A percentile compares a stretch with the other conserved stretches of the same genome.
phyloP scores from a whole-genome alignment of 2,113 vertebrate species.

The Myotis lucifugus region DNA sequence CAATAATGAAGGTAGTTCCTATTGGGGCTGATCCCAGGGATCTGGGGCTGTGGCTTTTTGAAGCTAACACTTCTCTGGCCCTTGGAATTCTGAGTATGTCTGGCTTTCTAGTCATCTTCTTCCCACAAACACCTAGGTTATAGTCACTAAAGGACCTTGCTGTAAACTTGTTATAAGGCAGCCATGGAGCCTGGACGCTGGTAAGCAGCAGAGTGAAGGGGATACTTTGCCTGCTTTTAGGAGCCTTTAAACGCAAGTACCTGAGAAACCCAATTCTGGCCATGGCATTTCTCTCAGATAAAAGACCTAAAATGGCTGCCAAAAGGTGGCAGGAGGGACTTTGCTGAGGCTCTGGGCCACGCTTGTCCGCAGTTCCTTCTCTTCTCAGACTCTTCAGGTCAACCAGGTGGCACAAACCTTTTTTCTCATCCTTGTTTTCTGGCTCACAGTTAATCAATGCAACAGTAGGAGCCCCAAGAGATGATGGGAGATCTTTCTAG shows the following conservation, averaged over 20 bases:
- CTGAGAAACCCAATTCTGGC: background rate
- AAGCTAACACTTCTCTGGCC: background rate
- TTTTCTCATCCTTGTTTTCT: background rate
- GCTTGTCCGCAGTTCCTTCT: background rate
- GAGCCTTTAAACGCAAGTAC: background rate
- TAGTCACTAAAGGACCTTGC: background rate
- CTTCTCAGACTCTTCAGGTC: background rate
- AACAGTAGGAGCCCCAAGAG: conserved; percentile 48
- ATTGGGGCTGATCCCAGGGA: background rate
- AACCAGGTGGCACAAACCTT: background rate
- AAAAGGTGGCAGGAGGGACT: background rate
- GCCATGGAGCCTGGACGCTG: background rate
- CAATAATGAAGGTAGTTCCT: background rate
- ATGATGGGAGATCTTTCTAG: background rate
- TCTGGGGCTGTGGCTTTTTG: background rate
- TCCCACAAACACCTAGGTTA: background rate
- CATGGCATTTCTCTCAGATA: background rate
- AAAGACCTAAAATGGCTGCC: background rate
- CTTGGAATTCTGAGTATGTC: background rate
- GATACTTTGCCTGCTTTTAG: background rate
- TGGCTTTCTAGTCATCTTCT: background rate
- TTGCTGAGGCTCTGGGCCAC: background rate
- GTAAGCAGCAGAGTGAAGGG: background rate
- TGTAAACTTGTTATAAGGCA: background rate
- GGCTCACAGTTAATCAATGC: conserved; percentile 57